Evolutionary conservation across 1,140 invertebrate species (phyloP), one percentile per base, ranked within the genome.

Genomic region (Drosophila orena): DNA sequence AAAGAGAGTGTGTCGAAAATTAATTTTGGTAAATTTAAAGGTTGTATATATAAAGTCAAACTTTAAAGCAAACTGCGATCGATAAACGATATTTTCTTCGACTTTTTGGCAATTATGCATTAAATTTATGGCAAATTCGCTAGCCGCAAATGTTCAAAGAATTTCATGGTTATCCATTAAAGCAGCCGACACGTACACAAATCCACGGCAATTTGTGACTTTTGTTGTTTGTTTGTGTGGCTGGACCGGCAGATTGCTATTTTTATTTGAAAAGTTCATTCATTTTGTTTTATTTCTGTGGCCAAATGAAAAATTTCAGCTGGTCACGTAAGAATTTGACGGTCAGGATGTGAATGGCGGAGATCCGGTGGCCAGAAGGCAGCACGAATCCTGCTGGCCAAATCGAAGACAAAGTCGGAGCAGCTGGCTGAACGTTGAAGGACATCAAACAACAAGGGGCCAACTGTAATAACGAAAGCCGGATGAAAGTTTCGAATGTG

Each of bases 251-350:
- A 89, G 79, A 86, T 88, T 88, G 83, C 74, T 50, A 68, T 78
- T 88, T 85, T 86, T 86, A 86, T 86, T 89, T 88, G 83, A 86
- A 86, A 86, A 86, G 75, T 86, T 88, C 74, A 88, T 83, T 83
- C 84, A 88, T 88, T 88, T 79, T 81, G 50, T 68, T 81, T 88
- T 78, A 81, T 86, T 86, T 72, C 46, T 68, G 55, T 69, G 66
- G 66, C 27, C 55, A 83, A 79, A 89, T 89, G 71, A 86, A 86
- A 79, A 81, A 76, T 81, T 80, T 79, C 44, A 81, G 79, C 65
- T 66, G 84, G 83, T 88, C 83, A 88, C 83, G 83, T 88, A 88
- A 62, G 72, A 72, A 69, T 58, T 50, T 44, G 62, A 59, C 47
- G 49, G 30, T 44, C 37, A 38, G 58, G 59, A 40, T 72, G 66